A percentile compares a stretch with the other conserved stretches of the same genome.
Evolutionary conservation across 2,888 invertebrate species (phyloP).

Genomic region (Polydesmus complanatus): DNA sequence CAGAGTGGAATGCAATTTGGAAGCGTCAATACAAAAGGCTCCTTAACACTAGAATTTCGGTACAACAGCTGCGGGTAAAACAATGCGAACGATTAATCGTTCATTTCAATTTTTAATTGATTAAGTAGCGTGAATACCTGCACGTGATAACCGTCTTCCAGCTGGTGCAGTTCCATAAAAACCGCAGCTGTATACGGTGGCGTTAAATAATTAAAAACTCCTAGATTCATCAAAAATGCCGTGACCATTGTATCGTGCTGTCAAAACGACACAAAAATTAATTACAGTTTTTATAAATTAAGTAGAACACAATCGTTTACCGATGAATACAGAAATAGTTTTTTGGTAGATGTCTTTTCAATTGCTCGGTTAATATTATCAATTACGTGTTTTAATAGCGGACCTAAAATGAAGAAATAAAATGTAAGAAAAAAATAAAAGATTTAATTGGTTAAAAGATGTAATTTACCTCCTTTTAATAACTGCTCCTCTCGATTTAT

Average conservation of each 20-base stretch:
- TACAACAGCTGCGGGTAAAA: not conserved
- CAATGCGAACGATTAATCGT: not conserved
- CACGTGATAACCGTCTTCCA: not conserved
- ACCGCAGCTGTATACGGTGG: conserved; percentile 64
- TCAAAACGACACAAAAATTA: not conserved
- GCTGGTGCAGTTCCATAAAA: conserved; percentile 53
- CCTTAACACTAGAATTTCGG: not conserved
- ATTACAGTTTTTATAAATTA: too few species aligned
- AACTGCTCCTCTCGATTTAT: not conserved
- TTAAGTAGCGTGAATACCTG: not conserved
- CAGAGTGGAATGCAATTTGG: conserved; percentile 1
- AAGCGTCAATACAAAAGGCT: not conserved
- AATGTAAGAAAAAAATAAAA: too few species aligned
- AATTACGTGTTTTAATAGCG: not conserved
- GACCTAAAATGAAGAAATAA: not conserved
- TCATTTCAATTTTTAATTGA: not conserved
- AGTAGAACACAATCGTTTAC: not conserved
- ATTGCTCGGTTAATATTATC: not conserved
- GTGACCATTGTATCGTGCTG: conserved; percentile 65
- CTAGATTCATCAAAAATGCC: conserved; percentile 54
- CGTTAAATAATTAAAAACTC: conserved; percentile 48
- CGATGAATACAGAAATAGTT: not conserved
- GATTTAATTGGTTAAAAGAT: too few species aligned
- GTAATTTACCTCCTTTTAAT: not conserved
- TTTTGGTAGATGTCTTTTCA: not conserved